Conservation (phyloP, 2,797 vertebrate species). For the Gastrophryne carolinensis region DNA sequence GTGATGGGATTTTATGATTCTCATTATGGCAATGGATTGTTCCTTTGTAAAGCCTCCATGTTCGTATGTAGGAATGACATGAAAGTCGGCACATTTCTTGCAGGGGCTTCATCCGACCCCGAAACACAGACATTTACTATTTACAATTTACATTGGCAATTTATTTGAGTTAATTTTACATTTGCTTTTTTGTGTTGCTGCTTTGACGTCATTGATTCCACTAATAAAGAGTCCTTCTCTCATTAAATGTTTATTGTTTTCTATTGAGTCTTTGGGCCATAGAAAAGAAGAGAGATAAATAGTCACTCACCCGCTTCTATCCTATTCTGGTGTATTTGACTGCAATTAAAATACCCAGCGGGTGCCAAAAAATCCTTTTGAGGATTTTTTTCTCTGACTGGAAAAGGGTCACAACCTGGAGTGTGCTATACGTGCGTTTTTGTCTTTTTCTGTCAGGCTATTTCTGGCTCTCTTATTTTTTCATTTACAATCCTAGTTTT, state of each 20-base stretch:
- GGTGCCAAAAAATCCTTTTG: conserved; percentile 22
- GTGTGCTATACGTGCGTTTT: conserved; percentile 31
- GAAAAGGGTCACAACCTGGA: conserved; percentile 30
- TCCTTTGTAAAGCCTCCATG: conserved; percentile 65
- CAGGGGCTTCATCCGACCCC: conserved; percentile 53
- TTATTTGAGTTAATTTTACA: conserved; percentile 65
- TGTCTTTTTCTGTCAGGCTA: conserved; percentile 15
- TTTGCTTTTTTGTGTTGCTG: conserved; percentile 69
- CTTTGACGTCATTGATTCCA: conserved; percentile 49
- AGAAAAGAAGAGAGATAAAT: background rate
- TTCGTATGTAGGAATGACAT: conserved; percentile 78
- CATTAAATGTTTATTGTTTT: conserved; percentile 50
- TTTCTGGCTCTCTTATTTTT: conserved; percentile 5
- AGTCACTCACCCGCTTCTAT: conserved; percentile 7
- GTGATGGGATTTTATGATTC: conserved; percentile 77
- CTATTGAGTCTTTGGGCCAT: conserved; percentile 23
- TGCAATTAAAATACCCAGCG: conserved; percentile 39
- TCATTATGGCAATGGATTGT: conserved; percentile 79
- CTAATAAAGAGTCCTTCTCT: conserved; percentile 56
- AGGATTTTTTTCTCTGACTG: conserved; percentile 11
- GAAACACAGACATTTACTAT: background rate
- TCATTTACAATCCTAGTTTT: conserved; percentile 5
- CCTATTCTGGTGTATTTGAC: conserved; percentile 24
- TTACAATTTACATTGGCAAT: conserved; percentile 42
- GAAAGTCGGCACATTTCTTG: conserved; percentile 66